Evolutionary conservation across 1,140 invertebrate species (phyloP).

Genomic region (Melanaphis sacchari): DNA sequence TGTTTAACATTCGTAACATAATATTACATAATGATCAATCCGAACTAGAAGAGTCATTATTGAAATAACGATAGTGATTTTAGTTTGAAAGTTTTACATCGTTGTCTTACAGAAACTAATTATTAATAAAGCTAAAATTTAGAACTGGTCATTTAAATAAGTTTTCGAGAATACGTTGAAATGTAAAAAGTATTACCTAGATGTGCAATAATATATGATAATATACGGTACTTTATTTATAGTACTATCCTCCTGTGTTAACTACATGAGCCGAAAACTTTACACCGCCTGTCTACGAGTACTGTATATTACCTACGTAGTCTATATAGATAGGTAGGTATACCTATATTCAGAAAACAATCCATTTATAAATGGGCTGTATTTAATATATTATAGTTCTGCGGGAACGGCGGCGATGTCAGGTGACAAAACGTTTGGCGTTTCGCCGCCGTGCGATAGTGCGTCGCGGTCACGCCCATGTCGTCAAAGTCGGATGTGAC

Average conservation of each 20-base stretch:
- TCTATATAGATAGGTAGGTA: not conserved
- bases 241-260: not conserved
- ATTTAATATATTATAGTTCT: not conserved
- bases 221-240: not conserved
- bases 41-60: not conserved
- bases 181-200: too few relatives aligned
- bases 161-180: too few relatives aligned
- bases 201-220: too few relatives aligned
- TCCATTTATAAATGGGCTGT: not conserved
- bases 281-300: too few relatives aligned
- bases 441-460: not conserved
- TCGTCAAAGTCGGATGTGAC: not conserved
- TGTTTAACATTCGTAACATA: too few relatives aligned
- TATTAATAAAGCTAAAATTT: not conserved
- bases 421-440: slow-evolving; percentile 34
- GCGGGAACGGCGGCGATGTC: not conserved
- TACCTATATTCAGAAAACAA: not conserved
- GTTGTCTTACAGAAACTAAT: not conserved
- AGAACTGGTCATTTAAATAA: not conserved
- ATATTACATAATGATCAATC: not conserved
- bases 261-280: not conserved
- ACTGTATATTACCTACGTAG: too few relatives aligned
- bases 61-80: not conserved
- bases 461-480: not conserved
- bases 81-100: not conserved